Conservation (phyloP, 1,140 invertebrate species). For the Galleria mellonella region DNA sequence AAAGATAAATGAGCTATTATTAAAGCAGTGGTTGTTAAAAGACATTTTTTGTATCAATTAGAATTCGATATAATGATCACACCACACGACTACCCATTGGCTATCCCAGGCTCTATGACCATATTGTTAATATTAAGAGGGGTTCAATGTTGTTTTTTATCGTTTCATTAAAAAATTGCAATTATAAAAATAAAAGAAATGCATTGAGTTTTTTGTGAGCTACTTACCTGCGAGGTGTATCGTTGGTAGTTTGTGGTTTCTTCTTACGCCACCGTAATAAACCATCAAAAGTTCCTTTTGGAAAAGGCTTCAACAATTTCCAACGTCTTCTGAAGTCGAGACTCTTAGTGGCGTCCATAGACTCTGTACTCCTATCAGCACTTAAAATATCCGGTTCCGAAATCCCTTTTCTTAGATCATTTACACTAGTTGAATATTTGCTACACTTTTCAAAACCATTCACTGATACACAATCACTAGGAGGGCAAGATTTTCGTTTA, state of each 20-base stretch:
- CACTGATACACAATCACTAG: constrained; percentile 39
- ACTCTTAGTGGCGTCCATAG: constrained; percentile 32
- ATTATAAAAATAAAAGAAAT: no score
- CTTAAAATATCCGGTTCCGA: constrained; percentile 58
- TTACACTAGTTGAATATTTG: constrained; percentile 32
- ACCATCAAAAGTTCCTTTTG: constrained; percentile 58
- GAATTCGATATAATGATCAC: no score
- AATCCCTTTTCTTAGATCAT: constrained; percentile 50
- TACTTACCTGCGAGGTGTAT: constrained; percentile 5
- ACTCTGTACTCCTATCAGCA: constrained; percentile 16
- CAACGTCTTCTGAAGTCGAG: constrained; percentile 43
- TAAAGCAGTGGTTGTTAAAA: no score
- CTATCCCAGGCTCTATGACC: no score
- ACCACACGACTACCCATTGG: no score
- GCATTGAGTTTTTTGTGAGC: no score
- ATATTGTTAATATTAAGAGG: no score
- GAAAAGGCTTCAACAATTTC: constrained; percentile 55
- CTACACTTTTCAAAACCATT: constrained; percentile 49
- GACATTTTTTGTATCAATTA: no score
- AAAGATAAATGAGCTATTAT: no score
- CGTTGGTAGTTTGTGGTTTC: constrained; percentile 19
- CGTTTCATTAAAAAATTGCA: no score
- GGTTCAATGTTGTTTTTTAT: no score
- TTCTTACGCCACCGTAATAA: constrained; percentile 55
- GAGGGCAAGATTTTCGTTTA: constrained; percentile 46